Evolutionary conservation across 2,888 invertebrate species (phyloP).

Genomic region (Nephrotoma flavescens): DNA sequence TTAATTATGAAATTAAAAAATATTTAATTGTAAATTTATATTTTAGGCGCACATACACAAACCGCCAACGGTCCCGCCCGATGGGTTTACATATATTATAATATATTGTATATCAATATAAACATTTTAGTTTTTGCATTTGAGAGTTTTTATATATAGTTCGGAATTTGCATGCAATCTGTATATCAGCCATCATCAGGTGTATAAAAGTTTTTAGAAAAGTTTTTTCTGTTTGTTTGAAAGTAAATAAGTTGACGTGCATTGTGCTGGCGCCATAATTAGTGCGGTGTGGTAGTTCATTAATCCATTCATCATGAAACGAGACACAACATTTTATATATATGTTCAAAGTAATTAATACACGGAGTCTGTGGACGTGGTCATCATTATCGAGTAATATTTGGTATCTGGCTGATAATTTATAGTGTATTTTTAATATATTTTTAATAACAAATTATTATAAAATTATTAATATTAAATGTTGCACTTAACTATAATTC

Average conservation of each 20-base stretch:
- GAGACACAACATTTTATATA: neutral
- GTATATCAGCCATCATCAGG: neutral
- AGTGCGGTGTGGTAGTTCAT: neutral
- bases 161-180: neutral
- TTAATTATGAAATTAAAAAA: neutral
- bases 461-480: neutral
- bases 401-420: neutral
- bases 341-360: neutral
- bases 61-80: too few relatives aligned
- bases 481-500: neutral
- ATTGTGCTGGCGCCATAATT: neutral
- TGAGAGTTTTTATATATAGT: neutral
- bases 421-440: neutral
- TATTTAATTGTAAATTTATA: neutral
- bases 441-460: neutral
- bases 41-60: neutral
- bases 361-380: neutral
- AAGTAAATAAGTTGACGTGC: neutral
- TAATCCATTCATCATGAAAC: neutral
- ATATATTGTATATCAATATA: neutral
- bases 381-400: neutral
- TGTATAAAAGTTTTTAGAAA: neutral
- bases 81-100: neutral
- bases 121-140: neutral
- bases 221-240: neutral